A percentile compares a stretch with the other conserved stretches of the same genome.
Evolutionary conservation across 1,140 invertebrate species (phyloP).

Genomic region (Ganaspis sp.): DNA sequence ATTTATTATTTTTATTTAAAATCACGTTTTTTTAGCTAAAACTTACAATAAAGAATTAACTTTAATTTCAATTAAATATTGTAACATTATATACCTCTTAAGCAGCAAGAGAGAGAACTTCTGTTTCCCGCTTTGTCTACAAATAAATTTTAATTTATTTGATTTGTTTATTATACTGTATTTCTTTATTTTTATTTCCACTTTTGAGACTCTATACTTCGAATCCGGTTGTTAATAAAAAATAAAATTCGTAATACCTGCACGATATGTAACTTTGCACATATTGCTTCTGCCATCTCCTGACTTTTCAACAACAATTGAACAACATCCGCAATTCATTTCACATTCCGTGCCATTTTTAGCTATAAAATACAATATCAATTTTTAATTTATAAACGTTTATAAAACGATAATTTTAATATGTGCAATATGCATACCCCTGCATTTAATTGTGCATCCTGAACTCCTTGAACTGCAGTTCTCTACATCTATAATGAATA

Average conservation of each 20-base stretch:
- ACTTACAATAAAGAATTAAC: no score
- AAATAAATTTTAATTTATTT: no score
- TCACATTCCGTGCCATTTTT: background rate
- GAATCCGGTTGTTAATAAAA: no score
- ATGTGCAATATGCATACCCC: background rate
- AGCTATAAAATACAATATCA: background rate
- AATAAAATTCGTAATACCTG: background rate
- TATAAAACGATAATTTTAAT: background rate
- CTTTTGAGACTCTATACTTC: no score
- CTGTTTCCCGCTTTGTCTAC: background rate
- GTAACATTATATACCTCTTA: background rate
- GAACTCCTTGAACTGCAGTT: background rate
- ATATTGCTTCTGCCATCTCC: background rate
- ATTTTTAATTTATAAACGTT: background rate
- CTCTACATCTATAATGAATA: background rate
- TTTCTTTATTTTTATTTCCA: no score
- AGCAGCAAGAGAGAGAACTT: background rate
- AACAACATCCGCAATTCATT: constrained; percentile 3
- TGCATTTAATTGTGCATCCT: background rate
- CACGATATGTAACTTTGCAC: constrained; percentile 1
- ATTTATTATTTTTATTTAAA: no score
- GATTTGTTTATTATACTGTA: no score
- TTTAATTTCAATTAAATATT: no score
- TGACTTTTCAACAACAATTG: background rate
- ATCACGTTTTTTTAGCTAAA: no score